Evolutionary conservation across 2,888 invertebrate species (phyloP).

Genomic region (Caradrina clavipalpis): DNA sequence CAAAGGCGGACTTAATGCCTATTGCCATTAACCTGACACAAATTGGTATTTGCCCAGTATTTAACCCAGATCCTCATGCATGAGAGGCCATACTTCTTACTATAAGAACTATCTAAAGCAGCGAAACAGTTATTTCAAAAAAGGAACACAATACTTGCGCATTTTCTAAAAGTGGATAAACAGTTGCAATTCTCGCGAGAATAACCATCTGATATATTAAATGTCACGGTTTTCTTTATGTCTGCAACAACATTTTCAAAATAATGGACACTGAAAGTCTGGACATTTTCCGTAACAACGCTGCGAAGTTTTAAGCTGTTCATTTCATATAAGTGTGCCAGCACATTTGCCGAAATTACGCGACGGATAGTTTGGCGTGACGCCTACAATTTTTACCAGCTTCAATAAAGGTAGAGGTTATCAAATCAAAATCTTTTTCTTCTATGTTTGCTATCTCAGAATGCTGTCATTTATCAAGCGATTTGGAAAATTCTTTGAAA

Average conservation of each 20-base stretch:
- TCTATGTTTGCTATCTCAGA: too few species aligned
- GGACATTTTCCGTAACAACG: conserved; percentile 15
- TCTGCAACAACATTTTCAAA: conserved; percentile 38
- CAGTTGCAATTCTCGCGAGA: conserved; percentile 45
- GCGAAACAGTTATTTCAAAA: conserved; percentile 8
- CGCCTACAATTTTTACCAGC: too few species aligned
- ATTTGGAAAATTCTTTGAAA: too few species aligned
- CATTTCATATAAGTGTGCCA: neutral
- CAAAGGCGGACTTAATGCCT: too few species aligned
- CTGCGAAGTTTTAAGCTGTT: conserved; percentile 5
- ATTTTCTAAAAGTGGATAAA: conserved; percentile 46
- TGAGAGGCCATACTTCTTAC: too few species aligned
- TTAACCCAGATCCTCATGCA: too few species aligned
- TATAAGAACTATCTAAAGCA: neutral
- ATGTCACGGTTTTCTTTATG: conserved; percentile 49
- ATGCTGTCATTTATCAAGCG: too few species aligned
- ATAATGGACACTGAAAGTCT: conserved; percentile 41
- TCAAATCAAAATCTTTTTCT: too few species aligned
- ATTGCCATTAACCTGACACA: too few species aligned
- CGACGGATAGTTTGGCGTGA: neutral
- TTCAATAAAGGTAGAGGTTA: too few species aligned
- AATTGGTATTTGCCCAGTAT: too few species aligned
- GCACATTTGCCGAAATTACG: neutral
- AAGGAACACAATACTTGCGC: conserved; percentile 31
- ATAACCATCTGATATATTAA: conserved; percentile 50